Percentiles rank a stretch among this genome's conserved stretches.
phyloP scores from a whole-genome alignment of 2,797 vertebrate genomes.

The Lycodopsis pacificus region DNA sequence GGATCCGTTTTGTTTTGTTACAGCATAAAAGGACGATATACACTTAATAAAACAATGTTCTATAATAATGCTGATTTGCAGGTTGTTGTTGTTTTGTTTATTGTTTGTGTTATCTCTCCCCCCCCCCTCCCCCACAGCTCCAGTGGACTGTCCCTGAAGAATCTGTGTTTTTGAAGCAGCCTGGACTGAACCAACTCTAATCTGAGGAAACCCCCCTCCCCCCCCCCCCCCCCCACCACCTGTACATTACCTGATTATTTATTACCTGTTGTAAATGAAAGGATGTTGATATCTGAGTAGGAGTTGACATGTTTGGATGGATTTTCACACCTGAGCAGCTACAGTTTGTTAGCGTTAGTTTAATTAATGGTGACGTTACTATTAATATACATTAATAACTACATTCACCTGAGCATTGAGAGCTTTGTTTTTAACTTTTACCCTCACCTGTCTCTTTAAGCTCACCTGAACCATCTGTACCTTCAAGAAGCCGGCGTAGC shows the following conservation, averaged over 20 bases:
- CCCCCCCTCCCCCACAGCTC: not conserved
- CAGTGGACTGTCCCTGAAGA: slow-evolving; percentile 35
- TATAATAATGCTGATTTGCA: too few relatives aligned
- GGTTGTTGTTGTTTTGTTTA: too few relatives aligned
- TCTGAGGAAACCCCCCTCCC: not conserved
- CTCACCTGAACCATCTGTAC: not conserved
- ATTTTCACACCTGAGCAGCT: not conserved
- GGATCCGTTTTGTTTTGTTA: not conserved
- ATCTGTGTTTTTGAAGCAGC: not conserved
- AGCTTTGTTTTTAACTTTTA: too few relatives aligned
- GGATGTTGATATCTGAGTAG: too few relatives aligned
- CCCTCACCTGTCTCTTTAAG: not conserved
- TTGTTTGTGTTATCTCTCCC: not conserved
- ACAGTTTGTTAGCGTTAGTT: not conserved
- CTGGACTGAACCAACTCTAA: slow-evolving; percentile 31
- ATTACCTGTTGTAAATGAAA: not conserved
- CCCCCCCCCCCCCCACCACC: not conserved
- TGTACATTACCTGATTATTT: not conserved
- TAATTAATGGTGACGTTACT: not conserved
- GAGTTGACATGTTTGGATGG: not conserved
- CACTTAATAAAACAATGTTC: too few relatives aligned
- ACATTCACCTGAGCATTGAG: not conserved
- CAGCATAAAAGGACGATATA: too few relatives aligned
- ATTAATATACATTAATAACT: not conserved
- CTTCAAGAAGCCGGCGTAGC: slow-evolving; percentile 5